Conservation (phyloP, 2,888 invertebrate genomes). For the Idaea biselata region DNA sequence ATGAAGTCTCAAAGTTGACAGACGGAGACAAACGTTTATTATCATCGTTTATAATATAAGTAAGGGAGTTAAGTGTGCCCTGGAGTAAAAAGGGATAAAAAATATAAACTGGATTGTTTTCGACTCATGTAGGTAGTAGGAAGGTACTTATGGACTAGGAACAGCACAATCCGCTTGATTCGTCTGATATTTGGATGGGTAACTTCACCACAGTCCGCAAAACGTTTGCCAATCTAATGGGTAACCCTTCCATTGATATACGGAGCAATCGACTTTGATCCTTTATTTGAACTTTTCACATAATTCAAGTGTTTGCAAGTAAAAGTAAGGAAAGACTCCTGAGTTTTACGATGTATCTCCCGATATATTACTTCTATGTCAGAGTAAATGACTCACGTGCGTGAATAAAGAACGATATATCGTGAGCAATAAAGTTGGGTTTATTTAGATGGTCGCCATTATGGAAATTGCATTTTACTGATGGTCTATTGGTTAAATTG, state of each 20-base stretch:
- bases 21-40: too few relatives aligned
- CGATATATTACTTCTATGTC: constrained; percentile 18
- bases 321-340: constrained; percentile 26
- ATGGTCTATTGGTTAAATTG: neutral
- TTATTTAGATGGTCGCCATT: neutral
- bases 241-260: constrained; percentile 29
- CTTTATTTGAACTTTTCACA: constrained; percentile 57
- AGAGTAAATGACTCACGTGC: constrained; percentile 26
- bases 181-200: neutral
- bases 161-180: neutral
- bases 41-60: too few relatives aligned
- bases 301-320: constrained; percentile 68
- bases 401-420: constrained; percentile 17
- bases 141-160: neutral
- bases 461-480: neutral
- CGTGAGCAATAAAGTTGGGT: constrained; percentile 6
- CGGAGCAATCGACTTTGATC: constrained; percentile 41
- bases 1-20: too few relatives aligned
- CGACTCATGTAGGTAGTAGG: too few relatives aligned
- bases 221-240: neutral
- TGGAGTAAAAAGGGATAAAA: too few relatives aligned
- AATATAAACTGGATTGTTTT: too few relatives aligned
- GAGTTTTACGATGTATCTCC: constrained; percentile 33
- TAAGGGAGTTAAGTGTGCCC: too few relatives aligned
- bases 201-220: neutral